Evolutionary conservation across 1,140 invertebrate genomes (phyloP).

Genomic region (Drosophila chauvacae): DNA sequence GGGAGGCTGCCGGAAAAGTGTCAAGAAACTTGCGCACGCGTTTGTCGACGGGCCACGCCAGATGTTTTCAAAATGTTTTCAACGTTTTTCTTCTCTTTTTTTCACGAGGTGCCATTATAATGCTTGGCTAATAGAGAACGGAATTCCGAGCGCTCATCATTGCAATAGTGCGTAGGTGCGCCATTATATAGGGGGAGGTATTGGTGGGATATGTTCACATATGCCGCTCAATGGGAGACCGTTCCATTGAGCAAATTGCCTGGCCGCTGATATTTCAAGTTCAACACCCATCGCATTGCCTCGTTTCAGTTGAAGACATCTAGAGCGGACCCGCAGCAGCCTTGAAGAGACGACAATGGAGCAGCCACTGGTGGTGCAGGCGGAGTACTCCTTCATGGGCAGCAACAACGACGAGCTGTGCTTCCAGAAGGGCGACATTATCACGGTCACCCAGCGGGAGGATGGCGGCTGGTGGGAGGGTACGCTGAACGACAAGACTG

Average conservation of each 20-base stretch:
- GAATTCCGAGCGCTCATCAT: slow-evolving; percentile 50
- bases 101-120: slow-evolving; percentile 36
- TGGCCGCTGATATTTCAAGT: slow-evolving; percentile 70
- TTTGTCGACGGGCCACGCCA: slow-evolving; percentile 41
- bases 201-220: slow-evolving; percentile 8
- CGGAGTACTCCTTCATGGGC: slow-evolving; percentile 96
- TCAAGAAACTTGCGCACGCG: slow-evolving; percentile 64
- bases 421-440: slow-evolving; percentile 98
- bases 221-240: slow-evolving; percentile 18
- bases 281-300: slow-evolving; percentile 45
- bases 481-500: slow-evolving; percentile 96
- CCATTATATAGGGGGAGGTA: slow-evolving; percentile 5
- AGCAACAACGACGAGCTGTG: slow-evolving; percentile 98
- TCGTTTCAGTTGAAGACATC: slow-evolving; percentile 58
- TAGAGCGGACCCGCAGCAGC: slow-evolving; percentile 36
- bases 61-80: slow-evolving; percentile 61
- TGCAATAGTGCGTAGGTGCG: slow-evolving; percentile 60
- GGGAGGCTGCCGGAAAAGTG: slow-evolving; percentile 43
- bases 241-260: slow-evolving; percentile 35
- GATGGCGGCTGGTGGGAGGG: slow-evolving; percentile 99
- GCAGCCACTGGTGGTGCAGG: slow-evolving; percentile 92
- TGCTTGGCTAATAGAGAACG: slow-evolving; percentile 39
- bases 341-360: slow-evolving; percentile 65
- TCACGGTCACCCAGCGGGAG: slow-evolving; percentile 96
- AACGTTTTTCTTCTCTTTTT: not conserved